Evolutionary conservation across 2,113 vertebrate genomes (phyloP).

Genomic region (Eira barbara): DNA sequence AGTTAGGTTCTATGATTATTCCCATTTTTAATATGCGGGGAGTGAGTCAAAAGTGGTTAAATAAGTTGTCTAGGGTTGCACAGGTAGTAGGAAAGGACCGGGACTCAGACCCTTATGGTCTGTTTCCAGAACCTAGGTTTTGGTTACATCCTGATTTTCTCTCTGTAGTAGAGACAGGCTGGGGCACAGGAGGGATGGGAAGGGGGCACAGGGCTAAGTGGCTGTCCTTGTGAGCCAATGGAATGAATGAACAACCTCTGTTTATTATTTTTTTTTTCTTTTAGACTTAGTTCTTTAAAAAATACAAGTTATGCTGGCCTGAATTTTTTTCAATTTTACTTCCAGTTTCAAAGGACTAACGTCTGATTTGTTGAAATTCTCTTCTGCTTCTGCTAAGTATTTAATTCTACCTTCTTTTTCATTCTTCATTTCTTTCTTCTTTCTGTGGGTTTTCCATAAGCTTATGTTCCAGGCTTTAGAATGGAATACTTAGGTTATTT

Average conservation of each 20-base stretch:
- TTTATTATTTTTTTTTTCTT: not conserved
- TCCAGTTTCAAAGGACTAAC: not conserved
- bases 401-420: not conserved
- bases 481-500: not conserved
- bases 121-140: not conserved
- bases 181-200: fast-evolving
- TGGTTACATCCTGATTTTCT: not conserved
- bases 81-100: not conserved
- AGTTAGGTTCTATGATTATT: not conserved
- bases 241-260: not conserved
- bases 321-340: not conserved
- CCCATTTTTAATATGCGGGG: not conserved
- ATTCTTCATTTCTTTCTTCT: not conserved
- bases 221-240: not conserved
- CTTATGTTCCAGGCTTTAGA: not conserved
- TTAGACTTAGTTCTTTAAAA: not conserved
- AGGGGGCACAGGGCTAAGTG: fast-evolving
- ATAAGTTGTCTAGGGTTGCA: not conserved
- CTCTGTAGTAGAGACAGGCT: not conserved
- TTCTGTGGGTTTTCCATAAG: not conserved
- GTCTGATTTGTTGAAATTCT: not conserved
- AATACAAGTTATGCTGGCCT: not conserved
- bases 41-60: not conserved
- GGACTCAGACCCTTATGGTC: not conserved
- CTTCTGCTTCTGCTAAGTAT: not conserved